Evolutionary conservation across 2,113 vertebrate genomes (phyloP).

Genomic region (Dipodomys merriami): DNA sequence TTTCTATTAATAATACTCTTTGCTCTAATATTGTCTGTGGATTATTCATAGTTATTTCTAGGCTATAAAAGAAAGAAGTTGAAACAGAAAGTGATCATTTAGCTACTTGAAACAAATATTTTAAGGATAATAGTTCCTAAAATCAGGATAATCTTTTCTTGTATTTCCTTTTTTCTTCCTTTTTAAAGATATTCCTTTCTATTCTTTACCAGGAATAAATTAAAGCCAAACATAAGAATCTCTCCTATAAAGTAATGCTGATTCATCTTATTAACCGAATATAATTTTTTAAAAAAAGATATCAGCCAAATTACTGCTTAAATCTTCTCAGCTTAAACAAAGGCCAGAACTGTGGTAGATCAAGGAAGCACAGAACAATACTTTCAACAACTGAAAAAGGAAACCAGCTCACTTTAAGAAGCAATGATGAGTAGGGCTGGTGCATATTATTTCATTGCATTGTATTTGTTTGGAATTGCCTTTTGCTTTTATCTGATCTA

Average conservation of each 20-base stretch:
- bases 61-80: background rate
- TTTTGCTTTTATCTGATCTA: slow-evolving; percentile 56
- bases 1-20: slow-evolving; percentile 4
- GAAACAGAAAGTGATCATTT: slow-evolving; percentile 40
- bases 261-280: slow-evolving; percentile 71
- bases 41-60: slow-evolving; percentile 35
- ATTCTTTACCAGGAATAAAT: slow-evolving; percentile 41
- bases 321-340: slow-evolving; percentile 62
- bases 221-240: slow-evolving; percentile 28
- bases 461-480: slow-evolving; percentile 48
- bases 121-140: slow-evolving; percentile 9
- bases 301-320: slow-evolving; percentile 51
- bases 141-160: slow-evolving; percentile 28
- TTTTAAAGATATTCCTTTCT: slow-evolving; percentile 8
- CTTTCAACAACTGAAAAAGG: slow-evolving; percentile 53
- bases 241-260: slow-evolving; percentile 51
- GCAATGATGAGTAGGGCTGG: background rate
- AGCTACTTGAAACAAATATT: slow-evolving; percentile 29
- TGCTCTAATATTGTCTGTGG: slow-evolving; percentile 36
- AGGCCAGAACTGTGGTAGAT: slow-evolving; percentile 22
- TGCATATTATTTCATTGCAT: background rate
- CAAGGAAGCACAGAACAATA: slow-evolving; percentile 29
- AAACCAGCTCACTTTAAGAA: slow-evolving; percentile 51
- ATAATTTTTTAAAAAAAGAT: slow-evolving; percentile 26
- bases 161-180: slow-evolving; percentile 15